Evolutionary conservation across 2,888 invertebrate species (phyloP).

Genomic region (Calameuta pallipes): DNA sequence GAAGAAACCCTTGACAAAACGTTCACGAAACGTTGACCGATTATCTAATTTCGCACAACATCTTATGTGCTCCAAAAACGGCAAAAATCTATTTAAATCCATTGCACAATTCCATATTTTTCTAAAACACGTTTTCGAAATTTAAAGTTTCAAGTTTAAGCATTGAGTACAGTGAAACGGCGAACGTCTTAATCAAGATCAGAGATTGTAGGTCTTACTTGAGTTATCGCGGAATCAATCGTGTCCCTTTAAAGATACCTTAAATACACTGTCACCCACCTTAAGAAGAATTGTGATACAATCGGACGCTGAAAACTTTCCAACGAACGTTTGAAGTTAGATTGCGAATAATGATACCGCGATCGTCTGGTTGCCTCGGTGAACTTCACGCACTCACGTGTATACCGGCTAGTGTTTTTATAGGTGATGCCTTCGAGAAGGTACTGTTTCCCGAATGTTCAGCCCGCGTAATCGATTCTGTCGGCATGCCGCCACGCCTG

Average conservation of each 20-base stretch:
- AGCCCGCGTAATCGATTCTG: slow-evolving; percentile 19
- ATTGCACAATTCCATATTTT: background rate
- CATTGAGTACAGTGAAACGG: background rate
- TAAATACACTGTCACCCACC: background rate
- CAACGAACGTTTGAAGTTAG: background rate
- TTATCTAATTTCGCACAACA: background rate
- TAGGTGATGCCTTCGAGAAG: slow-evolving; percentile 34
- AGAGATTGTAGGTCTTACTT: background rate
- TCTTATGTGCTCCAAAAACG: background rate
- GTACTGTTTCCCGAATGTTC: slow-evolving; percentile 36
- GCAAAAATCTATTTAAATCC: background rate
- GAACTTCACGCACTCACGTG: slow-evolving; percentile 22
- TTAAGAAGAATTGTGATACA: background rate
- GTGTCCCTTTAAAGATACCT: background rate
- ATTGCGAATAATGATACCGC: background rate
- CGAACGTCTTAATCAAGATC: background rate
- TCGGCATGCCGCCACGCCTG: background rate
- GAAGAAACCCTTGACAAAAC: background rate
- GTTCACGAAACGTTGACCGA: background rate
- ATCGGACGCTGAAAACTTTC: background rate
- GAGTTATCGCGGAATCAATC: background rate
- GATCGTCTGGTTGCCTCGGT: background rate
- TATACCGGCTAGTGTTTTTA: slow-evolving; percentile 39
- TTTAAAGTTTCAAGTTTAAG: background rate
- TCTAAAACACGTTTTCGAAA: background rate